A percentile compares a stretch with the other conserved stretches of the same genome.
Conservation (phyloP, 2,888 invertebrate genomes). For the Scaptomyza polygonia region DNA sequence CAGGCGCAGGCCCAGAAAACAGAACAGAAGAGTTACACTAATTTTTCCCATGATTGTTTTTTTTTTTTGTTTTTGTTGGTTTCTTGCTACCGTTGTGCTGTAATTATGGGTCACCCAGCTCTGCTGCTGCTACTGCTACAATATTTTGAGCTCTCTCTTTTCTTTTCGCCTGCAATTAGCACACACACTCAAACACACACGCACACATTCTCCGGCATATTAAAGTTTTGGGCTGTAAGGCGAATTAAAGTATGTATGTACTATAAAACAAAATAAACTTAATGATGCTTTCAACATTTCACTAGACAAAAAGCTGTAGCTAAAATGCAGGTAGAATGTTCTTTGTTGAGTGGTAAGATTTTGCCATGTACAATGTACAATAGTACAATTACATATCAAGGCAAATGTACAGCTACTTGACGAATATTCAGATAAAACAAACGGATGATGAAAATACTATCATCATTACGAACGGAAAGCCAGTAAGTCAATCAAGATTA, state of each 20-base stretch:
- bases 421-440: constrained; percentile 63
- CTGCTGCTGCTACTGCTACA: constrained; percentile 26
- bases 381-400: constrained; percentile 24
- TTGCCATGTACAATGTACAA: constrained; percentile 16
- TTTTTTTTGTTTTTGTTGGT: too few relatives aligned
- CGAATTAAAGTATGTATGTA: constrained; percentile 48
- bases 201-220: constrained; percentile 15
- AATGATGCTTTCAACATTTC: constrained; percentile 78
- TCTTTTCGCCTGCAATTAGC: constrained; percentile 67
- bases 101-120: constrained; percentile 78
- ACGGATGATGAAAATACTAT: constrained; percentile 75
- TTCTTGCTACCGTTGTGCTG: constrained; percentile 54
- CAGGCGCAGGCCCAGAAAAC: not conserved
- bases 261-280: constrained; percentile 38
- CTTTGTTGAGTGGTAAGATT: too few relatives aligned
- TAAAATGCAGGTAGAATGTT: constrained; percentile 61
- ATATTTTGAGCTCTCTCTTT: constrained; percentile 43
- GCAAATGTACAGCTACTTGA: constrained; percentile 68
- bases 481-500: constrained; percentile 69
- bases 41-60: constrained; percentile 80
- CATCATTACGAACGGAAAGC: constrained; percentile 60
- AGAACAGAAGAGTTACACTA: constrained; percentile 31
- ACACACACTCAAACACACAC: constrained; percentile 46
- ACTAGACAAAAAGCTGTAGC: constrained; percentile 65
- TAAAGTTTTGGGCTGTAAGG: constrained; percentile 56